Conservation (phyloP, 1,140 invertebrate species). For the Polypedilum vanderplanki region DNA sequence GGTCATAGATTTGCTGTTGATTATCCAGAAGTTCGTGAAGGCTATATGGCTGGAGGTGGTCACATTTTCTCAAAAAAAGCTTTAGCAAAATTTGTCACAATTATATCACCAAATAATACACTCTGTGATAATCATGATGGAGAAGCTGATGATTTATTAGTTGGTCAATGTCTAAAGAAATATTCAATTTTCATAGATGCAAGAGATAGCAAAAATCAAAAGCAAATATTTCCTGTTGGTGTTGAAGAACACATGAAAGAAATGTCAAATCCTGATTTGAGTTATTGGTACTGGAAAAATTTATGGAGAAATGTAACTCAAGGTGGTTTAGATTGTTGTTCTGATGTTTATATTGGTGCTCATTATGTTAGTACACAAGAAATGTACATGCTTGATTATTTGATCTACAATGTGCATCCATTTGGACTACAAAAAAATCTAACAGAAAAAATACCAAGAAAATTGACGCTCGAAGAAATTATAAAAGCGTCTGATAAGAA, state of each 20-base stretch:
- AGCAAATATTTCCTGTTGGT: constrained; percentile 35
- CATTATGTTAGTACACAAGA: too few species aligned
- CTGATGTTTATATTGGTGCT: too few species aligned
- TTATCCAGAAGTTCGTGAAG: not conserved
- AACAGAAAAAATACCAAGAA: too few species aligned
- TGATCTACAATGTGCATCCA: constrained; percentile 31
- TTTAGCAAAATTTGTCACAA: not conserved
- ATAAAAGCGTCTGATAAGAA: too few species aligned
- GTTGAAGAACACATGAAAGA: constrained; percentile 46
- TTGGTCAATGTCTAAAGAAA: constrained; percentile 59
- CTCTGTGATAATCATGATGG: constrained; percentile 63
- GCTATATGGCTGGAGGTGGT: constrained; percentile 86
- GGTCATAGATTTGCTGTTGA: constrained; percentile 56
- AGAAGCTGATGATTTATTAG: constrained; percentile 86
- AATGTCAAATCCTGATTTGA: constrained; percentile 61
- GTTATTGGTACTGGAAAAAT: constrained; percentile 67
- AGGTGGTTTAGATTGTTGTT: too few species aligned
- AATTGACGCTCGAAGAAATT: too few species aligned
- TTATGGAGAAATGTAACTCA: too few species aligned
- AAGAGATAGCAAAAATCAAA: constrained; percentile 32
- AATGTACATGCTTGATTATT: too few species aligned
- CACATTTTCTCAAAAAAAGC: constrained; percentile 71
- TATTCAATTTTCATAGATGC: constrained; percentile 70
- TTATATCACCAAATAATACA: constrained; percentile 38
- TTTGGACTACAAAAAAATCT: too few species aligned